Percentiles rank a stretch among this genome's conserved stretches.
Evolutionary conservation across 2,797 vertebrate species (phyloP).

Genomic region (Pangasius djambal): DNA sequence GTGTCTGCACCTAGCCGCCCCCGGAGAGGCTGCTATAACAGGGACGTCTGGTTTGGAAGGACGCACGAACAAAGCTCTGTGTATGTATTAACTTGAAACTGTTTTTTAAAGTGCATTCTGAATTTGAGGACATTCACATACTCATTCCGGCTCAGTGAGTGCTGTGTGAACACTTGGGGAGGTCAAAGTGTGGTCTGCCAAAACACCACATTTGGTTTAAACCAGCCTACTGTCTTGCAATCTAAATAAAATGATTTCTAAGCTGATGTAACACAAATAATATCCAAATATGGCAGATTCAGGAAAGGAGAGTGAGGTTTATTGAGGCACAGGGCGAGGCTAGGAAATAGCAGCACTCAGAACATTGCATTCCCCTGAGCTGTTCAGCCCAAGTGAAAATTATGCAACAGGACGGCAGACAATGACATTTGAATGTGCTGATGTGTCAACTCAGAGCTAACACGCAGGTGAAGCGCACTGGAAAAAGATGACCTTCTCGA

Average conservation of each 20-base stretch:
- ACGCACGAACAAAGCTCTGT: slow-evolving; percentile 41
- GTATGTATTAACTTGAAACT: slow-evolving; percentile 40
- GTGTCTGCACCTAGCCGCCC: slow-evolving; percentile 64
- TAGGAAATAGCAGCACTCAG: slow-evolving; percentile 42
- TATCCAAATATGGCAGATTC: slow-evolving; percentile 61
- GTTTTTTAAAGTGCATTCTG: slow-evolving; percentile 9
- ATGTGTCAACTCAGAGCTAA: slow-evolving; percentile 63
- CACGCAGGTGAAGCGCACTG: slow-evolving; percentile 65
- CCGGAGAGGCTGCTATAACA: slow-evolving; percentile 61
- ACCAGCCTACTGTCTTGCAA: slow-evolving; percentile 37
- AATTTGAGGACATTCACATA: background rate
- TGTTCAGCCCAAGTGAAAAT: slow-evolving; percentile 53
- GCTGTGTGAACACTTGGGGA: slow-evolving; percentile 32
- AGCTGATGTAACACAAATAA: slow-evolving; percentile 51
- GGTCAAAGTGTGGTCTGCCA: slow-evolving; percentile 39
- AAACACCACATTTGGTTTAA: slow-evolving; percentile 44
- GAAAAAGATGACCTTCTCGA: slow-evolving; percentile 80
- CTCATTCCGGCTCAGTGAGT: background rate
- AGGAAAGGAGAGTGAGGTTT: slow-evolving; percentile 25
- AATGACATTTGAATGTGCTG: slow-evolving; percentile 78
- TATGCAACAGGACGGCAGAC: slow-evolving; percentile 68
- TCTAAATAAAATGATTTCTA: slow-evolving; percentile 40
- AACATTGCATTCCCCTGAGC: slow-evolving; percentile 51
- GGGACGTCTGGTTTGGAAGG: slow-evolving; percentile 52
- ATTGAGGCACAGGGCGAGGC: slow-evolving; percentile 38